Conservation (phyloP, 2,113 vertebrate genomes). For the Pao palembangensis region DNA sequence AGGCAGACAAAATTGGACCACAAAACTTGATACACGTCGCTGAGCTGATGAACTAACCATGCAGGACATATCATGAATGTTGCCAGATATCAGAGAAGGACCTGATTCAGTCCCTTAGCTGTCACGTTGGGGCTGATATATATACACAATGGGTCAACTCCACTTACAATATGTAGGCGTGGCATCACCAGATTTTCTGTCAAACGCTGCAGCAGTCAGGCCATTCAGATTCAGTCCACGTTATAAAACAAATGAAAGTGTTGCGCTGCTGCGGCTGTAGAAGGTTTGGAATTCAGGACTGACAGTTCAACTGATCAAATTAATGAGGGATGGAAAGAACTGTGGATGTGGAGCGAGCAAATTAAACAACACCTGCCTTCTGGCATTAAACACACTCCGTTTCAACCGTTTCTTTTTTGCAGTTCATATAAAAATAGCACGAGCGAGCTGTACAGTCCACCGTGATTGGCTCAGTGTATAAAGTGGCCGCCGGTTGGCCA, state of each 20-base stretch:
- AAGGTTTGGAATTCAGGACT: too few relatives aligned
- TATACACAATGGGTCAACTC: too few relatives aligned
- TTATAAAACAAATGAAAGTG: not conserved
- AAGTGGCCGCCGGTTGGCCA: constrained; percentile 47
- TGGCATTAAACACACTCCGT: not conserved
- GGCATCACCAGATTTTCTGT: too few relatives aligned
- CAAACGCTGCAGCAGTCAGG: constrained; percentile 15
- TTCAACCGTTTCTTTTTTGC: constrained; percentile 28
- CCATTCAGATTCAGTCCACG: not conserved
- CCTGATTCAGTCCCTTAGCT: not conserved
- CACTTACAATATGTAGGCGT: too few relatives aligned
- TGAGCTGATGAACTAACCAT: not conserved
- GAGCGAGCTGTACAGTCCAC: constrained; percentile 56
- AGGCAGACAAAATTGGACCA: too few relatives aligned
- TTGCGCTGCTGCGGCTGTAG: not conserved
- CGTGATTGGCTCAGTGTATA: constrained; percentile 57
- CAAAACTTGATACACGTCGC: constrained; percentile 15
- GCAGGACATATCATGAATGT: not conserved
- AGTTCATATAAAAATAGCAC: constrained; percentile 74
- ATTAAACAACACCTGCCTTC: not conserved
- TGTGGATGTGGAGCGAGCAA: constrained; percentile 15
- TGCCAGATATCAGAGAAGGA: not conserved
- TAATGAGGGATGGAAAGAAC: not conserved
- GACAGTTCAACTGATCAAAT: not conserved
- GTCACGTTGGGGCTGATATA: not conserved